A percentile compares a stretch with the other conserved stretches of the same genome.
Conservation (phyloP, 2,888 invertebrate species). For the Platerodrilus igneus region DNA sequence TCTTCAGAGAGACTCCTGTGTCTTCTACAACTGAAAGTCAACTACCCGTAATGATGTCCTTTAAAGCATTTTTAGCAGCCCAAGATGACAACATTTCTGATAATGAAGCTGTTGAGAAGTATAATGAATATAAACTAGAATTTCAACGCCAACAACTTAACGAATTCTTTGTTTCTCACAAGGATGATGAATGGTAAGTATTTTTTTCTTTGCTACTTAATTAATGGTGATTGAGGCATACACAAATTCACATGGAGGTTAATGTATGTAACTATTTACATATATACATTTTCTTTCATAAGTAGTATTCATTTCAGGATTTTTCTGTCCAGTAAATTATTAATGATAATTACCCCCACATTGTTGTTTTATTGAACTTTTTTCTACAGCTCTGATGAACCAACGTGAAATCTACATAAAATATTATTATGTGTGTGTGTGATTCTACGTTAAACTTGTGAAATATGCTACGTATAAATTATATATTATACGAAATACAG, state of each 20-base stretch:
- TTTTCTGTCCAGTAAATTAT: conserved; percentile 16
- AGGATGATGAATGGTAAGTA: conserved; percentile 99
- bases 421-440: conserved; percentile 47
- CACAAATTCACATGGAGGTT: not conserved
- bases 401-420: conserved; percentile 43
- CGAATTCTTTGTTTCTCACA: conserved; percentile 98
- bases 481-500: conserved; percentile 29
- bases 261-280: conserved; percentile 7
- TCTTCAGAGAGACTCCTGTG: conserved; percentile 54
- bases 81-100: conserved; percentile 98
- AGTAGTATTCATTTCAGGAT: conserved; percentile 18
- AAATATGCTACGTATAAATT: conserved; percentile 33
- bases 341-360: conserved; percentile 22
- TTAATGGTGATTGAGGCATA: not conserved
- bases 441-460: conserved; percentile 39
- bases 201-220: conserved; percentile 3
- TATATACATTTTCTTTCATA: conserved; percentile 15
- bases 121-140: conserved; percentile 97
- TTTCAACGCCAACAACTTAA: conserved; percentile 94
- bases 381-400: conserved; percentile 48
- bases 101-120: conserved; percentile 92
- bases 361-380: conserved; percentile 36
- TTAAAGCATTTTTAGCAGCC: conserved; percentile 92
- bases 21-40: conserved; percentile 50
- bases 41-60: conserved; percentile 93